Evolutionary conservation across 2,888 invertebrate genomes (phyloP).

Genomic region (Protodeltote pygarga): DNA sequence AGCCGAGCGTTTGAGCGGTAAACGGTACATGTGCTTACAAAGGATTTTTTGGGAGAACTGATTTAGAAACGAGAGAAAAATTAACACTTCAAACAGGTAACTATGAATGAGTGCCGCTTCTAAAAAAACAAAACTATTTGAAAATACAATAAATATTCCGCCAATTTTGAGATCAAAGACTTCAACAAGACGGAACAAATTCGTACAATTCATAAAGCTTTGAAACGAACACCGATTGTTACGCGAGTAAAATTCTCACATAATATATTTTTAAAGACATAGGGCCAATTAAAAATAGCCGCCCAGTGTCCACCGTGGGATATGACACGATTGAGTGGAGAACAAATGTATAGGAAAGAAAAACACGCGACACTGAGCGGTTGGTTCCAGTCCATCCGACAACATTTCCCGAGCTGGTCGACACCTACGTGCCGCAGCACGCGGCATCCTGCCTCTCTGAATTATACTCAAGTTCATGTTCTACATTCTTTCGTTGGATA

Average conservation of each 20-base stretch:
- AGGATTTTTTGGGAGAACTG: background rate
- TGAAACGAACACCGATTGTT: conserved; percentile 23
- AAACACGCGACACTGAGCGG: conserved; percentile 71
- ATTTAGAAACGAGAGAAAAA: no score
- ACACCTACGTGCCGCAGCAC: conserved; percentile 63
- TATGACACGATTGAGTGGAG: conserved; percentile 73
- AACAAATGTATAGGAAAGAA: conserved; percentile 75
- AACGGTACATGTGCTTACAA: conserved; percentile 8
- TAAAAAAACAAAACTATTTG: background rate
- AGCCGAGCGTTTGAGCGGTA: conserved; percentile 21
- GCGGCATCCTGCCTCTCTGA: conserved; percentile 10
- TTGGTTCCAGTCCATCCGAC: conserved; percentile 75
- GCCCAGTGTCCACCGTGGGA: conserved; percentile 68
- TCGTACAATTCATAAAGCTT: conserved; percentile 19
- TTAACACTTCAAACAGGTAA: no score
- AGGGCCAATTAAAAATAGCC: conserved; percentile 76
- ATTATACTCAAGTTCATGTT: conserved; percentile 16
- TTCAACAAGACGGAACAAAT: conserved; percentile 20
- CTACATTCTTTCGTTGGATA: conserved; percentile 27
- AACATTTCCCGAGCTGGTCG: conserved; percentile 80
- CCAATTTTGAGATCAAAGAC: conserved; percentile 33
- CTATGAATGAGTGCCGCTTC: no score
- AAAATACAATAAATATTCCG: background rate
- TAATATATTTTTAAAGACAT: conserved; percentile 41
- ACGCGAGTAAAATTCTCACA: conserved; percentile 11